Base-by-base conservation (phyloP, 2,797 vertebrate species). In the Cottoperca gobio region DNA sequence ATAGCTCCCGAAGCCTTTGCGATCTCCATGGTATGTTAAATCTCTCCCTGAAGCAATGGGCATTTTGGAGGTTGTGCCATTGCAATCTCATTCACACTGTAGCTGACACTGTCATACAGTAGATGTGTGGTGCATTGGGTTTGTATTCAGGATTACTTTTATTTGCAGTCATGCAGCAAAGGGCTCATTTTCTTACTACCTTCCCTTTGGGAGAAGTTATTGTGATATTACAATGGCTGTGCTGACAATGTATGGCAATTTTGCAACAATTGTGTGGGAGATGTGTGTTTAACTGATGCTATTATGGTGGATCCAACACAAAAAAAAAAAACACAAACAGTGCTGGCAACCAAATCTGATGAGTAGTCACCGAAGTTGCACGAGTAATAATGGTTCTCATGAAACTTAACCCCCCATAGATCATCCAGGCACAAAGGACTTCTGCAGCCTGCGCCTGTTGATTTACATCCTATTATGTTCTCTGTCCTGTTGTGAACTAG, bases 11-110 rank as follows among this genome's bases (percentile, higher is more conserved):
- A 49, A 84, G 54, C 75, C 60, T 54, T 42, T 31, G 37, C 65
- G 2, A 55, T 92, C 81, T 76, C 89, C 83, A 83, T 80, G 85
- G 76, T n/a, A 49, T 43, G 66, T 54, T 40, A 35, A 62, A 57
- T 80, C 21, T 82, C 2, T 39, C 71, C 40, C 8, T 65, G n/a
- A 55, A 54, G 60, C 28, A 1, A 8, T 69, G 57, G 57, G 70
- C 67, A 77, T 81, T 65, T 68, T 13, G 42, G 62, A 24, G 53
- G n/a, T 39, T 42, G 62, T 65, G 69, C 69, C 57, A 66, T 58
- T 49, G 65, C 58, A 79, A 76, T 77, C 67, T 67, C 73, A 64
- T 67, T 85, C 70, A 70, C 54, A 68, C 67, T 43, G 62, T 5
- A 33, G 46, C 42, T 21, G 65, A 49, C 14, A 11, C 37, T 17